These are phyloP conservation scores for Steinernema khuongi DNA, from an alignment of 1,140 invertebrate species.

Conservation along the genomic window DNA sequence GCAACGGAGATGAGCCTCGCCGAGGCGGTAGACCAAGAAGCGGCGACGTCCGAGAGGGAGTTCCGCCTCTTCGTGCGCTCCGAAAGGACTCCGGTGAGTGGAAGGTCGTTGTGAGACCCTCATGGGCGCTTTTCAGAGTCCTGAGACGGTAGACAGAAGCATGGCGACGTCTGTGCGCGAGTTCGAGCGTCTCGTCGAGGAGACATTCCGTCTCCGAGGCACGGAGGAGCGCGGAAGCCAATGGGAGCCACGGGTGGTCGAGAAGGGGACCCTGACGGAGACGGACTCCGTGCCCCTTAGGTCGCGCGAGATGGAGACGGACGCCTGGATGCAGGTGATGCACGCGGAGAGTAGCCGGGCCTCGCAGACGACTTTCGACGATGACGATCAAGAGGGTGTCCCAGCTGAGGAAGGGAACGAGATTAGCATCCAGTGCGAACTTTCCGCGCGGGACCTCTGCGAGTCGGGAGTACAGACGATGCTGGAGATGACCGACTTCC, in stretches of 20 bases:
- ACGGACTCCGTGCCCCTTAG: not conserved
- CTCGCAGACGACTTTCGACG: not conserved
- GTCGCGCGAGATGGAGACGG: not conserved
- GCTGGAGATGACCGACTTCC: constrained; percentile 9
- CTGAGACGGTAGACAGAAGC: not conserved
- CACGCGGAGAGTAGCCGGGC: not conserved
- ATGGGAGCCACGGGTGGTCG: not conserved
- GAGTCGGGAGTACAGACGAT: not conserved
- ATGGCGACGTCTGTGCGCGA: not conserved
- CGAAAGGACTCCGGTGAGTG: not conserved
- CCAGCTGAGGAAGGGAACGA: not conserved
- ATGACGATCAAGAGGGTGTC: not conserved
- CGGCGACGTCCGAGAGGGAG: not conserved
- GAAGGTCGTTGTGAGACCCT: not conserved
- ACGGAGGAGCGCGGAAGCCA: not conserved
- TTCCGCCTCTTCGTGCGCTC: not conserved
- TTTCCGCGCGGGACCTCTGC: not conserved
- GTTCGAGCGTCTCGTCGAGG: not conserved
- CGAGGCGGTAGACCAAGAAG: not conserved
- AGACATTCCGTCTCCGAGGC: not conserved
- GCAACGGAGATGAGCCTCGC: not conserved
- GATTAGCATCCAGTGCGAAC: constrained; percentile 11
- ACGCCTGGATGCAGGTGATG: constrained; percentile 1
- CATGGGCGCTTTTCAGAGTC: not conserved
- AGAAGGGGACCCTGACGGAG: not conserved